A percentile compares a stretch with the other conserved stretches of the same genome.
Conservation (phyloP, 2,113 vertebrate genomes). For the Cnemophilus loriae region DNA sequence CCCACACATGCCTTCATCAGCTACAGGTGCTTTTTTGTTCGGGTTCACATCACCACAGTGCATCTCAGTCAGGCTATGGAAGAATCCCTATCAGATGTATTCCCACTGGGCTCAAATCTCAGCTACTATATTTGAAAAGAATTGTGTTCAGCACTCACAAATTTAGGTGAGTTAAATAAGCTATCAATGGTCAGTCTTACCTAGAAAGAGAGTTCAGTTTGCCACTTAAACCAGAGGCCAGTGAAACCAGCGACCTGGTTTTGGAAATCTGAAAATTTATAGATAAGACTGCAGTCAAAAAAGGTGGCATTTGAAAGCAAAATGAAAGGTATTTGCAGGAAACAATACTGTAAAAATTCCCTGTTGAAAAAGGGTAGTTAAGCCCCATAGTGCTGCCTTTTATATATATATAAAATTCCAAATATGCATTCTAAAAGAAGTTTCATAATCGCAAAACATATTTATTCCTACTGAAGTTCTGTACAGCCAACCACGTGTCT, state of each 20-base stretch:
- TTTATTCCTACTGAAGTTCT: neutral
- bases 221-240: constrained; percentile 14
- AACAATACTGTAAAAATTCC: neutral
- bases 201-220: constrained; percentile 31
- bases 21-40: neutral
- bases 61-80: neutral
- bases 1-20: neutral
- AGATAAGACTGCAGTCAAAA: neutral
- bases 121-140: neutral
- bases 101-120: neutral
- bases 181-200: constrained; percentile 17
- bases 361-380: neutral
- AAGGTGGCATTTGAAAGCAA: neutral
- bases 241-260: constrained; percentile 46
- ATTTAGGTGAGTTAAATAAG: neutral
- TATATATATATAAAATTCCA: neutral
- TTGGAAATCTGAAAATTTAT: constrained; percentile 42
- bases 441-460: neutral
- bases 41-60: neutral
- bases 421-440: neutral
- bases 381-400: neutral
- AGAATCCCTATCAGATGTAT: neutral
- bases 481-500: neutral
- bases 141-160: neutral
- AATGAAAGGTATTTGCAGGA: neutral